Evolutionary conservation across 37 sponge, comb jelly and placozoan genomes (phyloP).

Genomic region (Petrosia ficiformis): DNA sequence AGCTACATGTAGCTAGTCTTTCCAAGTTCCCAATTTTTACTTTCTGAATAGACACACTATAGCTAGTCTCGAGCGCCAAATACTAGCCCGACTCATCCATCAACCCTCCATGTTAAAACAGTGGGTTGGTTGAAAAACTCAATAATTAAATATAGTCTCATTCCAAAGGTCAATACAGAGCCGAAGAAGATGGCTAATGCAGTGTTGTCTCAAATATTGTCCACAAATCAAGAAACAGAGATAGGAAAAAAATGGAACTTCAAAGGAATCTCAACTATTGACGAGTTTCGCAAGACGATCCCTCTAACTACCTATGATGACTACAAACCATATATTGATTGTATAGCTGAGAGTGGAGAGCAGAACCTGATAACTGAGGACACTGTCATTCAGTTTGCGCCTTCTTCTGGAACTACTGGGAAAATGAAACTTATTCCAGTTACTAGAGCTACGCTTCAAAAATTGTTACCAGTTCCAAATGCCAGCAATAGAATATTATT

Average conservation of each 20-base stretch:
- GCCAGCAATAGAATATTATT: neutral
- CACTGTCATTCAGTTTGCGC: neutral
- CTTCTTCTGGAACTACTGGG: slow-evolving; percentile 9
- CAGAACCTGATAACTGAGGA: slow-evolving; percentile 1
- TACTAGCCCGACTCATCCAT: too few relatives aligned
- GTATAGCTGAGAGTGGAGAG: neutral
- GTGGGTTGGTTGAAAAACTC: too few relatives aligned
- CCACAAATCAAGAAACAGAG: neutral
- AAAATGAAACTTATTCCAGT: slow-evolving; percentile 4
- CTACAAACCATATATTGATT: neutral
- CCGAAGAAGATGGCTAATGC: too few relatives aligned
- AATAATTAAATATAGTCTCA: too few relatives aligned
- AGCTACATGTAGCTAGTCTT: too few relatives aligned
- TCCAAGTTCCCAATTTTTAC: too few relatives aligned
- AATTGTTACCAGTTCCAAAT: neutral
- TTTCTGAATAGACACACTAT: too few relatives aligned
- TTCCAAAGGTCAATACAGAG: too few relatives aligned
- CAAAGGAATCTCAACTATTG: neutral
- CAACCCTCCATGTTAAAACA: too few relatives aligned
- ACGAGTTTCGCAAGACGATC: neutral
- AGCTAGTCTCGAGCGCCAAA: too few relatives aligned
- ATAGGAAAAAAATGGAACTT: neutral
- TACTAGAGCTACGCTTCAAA: neutral
- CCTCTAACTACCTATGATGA: neutral
- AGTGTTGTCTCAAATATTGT: neutral